Evolutionary conservation across 2,797 vertebrate species (phyloP).

Genomic region (Gobionotothen gibberifrons): DNA sequence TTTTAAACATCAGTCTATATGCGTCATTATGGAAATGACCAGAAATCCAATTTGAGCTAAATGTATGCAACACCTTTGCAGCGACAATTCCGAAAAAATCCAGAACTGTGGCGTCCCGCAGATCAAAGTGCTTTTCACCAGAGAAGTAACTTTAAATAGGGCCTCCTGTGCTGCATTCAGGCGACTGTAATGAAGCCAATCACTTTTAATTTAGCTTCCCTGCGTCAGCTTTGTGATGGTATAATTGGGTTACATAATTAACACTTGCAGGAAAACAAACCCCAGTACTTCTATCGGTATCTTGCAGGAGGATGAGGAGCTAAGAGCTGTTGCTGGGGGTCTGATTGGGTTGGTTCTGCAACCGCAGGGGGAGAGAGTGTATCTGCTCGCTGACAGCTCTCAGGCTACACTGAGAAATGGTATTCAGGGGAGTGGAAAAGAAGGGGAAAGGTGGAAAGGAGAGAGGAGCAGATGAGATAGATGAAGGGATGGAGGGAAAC

Average conservation of each 20-base stretch:
- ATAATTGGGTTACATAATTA: constrained; percentile 84
- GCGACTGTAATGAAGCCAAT: constrained; percentile 80
- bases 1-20: constrained; percentile 47
- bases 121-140: constrained; percentile 50
- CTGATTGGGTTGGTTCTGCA: constrained; percentile 66
- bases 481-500: constrained; percentile 17
- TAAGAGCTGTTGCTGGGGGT: constrained; percentile 57
- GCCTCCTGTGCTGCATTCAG: constrained; percentile 62
- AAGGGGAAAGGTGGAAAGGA: background rate
- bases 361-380: constrained; percentile 50
- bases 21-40: constrained; percentile 49
- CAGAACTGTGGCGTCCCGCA: constrained; percentile 47
- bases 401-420: constrained; percentile 44
- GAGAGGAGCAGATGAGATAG: constrained; percentile 17
- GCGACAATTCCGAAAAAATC: constrained; percentile 33
- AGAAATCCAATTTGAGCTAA: constrained; percentile 48
- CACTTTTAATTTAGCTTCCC: constrained; percentile 80
- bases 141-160: constrained; percentile 72
- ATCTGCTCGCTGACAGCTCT: constrained; percentile 48
- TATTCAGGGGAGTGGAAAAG: constrained; percentile 28
- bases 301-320: constrained; percentile 65
- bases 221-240: constrained; percentile 75
- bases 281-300: constrained; percentile 67
- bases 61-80: constrained; percentile 44
- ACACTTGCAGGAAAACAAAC: constrained; percentile 79